Evolutionary conservation across 2,797 vertebrate species (phyloP).

Genomic region (Urocyon cinereoargenteus): DNA sequence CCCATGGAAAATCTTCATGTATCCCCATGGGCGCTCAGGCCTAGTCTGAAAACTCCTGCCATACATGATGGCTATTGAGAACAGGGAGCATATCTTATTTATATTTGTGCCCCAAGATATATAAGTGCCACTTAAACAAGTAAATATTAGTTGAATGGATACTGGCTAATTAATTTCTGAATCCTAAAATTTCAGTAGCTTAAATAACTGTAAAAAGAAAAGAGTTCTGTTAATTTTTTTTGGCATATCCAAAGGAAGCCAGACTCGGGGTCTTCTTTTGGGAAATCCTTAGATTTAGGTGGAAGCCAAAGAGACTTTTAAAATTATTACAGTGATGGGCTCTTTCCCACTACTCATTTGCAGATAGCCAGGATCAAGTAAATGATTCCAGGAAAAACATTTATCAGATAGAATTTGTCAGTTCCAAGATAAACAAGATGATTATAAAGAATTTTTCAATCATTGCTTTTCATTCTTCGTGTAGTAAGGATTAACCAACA

Average conservation of each 20-base stretch:
- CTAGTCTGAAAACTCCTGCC: not conserved
- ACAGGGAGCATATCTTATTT: not conserved
- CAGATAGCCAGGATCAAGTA: not conserved
- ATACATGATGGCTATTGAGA: not conserved
- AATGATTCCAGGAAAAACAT: not conserved
- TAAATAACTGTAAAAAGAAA: constrained; percentile 43
- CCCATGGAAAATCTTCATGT: not conserved
- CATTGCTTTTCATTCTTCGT: not conserved
- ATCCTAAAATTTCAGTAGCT: constrained; percentile 20
- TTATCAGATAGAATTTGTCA: not conserved
- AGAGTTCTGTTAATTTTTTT: constrained; percentile 54
- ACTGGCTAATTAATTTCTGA: constrained; percentile 17
- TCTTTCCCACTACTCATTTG: not conserved
- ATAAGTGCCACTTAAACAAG: constrained; percentile 1
- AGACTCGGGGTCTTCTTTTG: constrained; percentile 16
- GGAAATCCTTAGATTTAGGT: constrained; percentile 49
- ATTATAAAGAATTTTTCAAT: constrained; percentile 4
- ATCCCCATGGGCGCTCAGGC: not conserved
- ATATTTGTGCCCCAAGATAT: constrained; percentile 1
- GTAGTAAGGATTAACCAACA: not conserved
- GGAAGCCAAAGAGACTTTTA: constrained; percentile 8
- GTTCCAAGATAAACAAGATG: not conserved
- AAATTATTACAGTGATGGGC: not conserved
- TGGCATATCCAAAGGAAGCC: constrained; percentile 29
- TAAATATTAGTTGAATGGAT: constrained; percentile 61